Evolutionary conservation across 2,797 vertebrate genomes (phyloP), one percentile per base, ranked within the genome.

Genomic region (Alca torda): DNA sequence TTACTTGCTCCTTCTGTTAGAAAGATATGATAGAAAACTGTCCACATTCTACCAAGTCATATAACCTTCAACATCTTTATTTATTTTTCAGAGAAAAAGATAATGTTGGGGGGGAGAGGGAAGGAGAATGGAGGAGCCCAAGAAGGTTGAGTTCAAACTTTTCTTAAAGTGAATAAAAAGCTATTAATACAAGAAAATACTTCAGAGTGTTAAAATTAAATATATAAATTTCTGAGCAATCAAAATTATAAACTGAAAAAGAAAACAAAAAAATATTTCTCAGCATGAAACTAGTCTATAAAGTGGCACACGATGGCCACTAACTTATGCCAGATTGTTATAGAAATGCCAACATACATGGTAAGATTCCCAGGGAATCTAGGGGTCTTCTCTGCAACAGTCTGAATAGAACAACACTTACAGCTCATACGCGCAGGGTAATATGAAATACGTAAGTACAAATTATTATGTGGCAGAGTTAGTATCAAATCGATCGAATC

Each of bases 161-260:
- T 80, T 73, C 67, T 78, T 33, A 26, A 84, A 74, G 59, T 85
- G 78, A 95, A 48, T 63, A 65, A 84, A 86, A 89, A 93, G 23
- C 26, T 92, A 80, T 69, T 73, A 67, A 80, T 30, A 67, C 4
- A 91, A 69, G 35, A 77, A 93, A 89, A 90, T 57, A 69, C 17
- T 50, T 75, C 11, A 13, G 13, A 59, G 19, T 48, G 33, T 45
- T 75, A 81, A 88, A 91, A 89, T 64, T 19, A 81, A 81, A 16
- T 33, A 21, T 50, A 25, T 54, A 14, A 9, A 51, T 64, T 78
- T 84, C 13, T 14, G n/a, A 72, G 30, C 21, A 21, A 72, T n/a
- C 13, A 46, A 50, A 90, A 83, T 59, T 13, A 69, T 6, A 0
- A 37, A 59, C 8, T 56, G n/a, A 24, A 77, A 90, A 86, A 77